Evolutionary conservation across 2,113 vertebrate species (phyloP).

Genomic region (Elanus axillaris): DNA sequence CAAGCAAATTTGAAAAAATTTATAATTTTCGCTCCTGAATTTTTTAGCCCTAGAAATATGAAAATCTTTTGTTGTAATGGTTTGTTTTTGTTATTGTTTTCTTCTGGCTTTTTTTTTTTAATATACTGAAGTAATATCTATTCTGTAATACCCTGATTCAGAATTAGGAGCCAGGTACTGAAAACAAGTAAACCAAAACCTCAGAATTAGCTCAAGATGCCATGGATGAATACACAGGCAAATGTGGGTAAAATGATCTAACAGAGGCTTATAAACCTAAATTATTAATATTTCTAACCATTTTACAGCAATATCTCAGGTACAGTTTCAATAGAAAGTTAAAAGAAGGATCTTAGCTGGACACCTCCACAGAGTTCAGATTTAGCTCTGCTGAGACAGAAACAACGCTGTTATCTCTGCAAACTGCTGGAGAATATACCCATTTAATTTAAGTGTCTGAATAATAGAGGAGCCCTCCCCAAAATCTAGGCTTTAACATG

Average conservation of each 20-base stretch:
- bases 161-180: background rate
- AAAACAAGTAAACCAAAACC: background rate
- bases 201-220: background rate
- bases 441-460: background rate
- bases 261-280: background rate
- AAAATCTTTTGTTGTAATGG: background rate
- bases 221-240: background rate
- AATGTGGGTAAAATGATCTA: background rate
- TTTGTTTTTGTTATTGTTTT: too few species aligned
- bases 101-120: background rate
- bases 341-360: background rate
- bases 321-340: background rate
- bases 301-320: background rate
- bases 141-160: background rate
- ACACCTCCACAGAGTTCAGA: background rate
- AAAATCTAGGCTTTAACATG: background rate
- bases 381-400: background rate
- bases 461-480: background rate
- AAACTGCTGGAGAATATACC: background rate
- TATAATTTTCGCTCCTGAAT: background rate
- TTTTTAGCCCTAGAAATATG: background rate
- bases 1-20: background rate
- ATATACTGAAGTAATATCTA: background rate
- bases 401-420: background rate
- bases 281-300: background rate